Evolutionary conservation across 2,888 invertebrate species (phyloP), one percentile per base, ranked within the genome.

Genomic region (Pardosa pseudoannulata): DNA sequence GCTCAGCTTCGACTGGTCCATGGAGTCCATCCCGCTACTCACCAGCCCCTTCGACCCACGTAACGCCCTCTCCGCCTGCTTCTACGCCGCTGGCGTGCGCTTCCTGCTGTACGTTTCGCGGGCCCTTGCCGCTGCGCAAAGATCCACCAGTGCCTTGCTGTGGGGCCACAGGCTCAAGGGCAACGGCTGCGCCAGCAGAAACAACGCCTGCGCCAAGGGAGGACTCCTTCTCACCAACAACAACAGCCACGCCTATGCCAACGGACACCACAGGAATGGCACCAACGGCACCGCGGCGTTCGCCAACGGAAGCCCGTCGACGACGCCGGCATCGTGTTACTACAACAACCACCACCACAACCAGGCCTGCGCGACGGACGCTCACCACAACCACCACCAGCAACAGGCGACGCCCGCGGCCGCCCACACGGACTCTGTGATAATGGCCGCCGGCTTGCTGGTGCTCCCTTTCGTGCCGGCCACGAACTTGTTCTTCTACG

Each of bases 1-100:
- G 89, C 93, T 99, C 80, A 98, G 98, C 92, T 99, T 98, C 93
- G 98, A 99, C 92, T 99, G 98, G 99, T 98, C 98, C 32, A 98
- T 99, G 98, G 97, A 97, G 90, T 95, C 98, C 0, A 95, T 99
- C 90, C 97, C 98, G 5, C 94, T 96, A 88, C 94, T 99, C 90
- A 94, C 94, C 68, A 94, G 94, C 36, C 90, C 96, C 28, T 93
- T 94, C 90, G 98, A 99, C 92, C 67, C 78, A 1, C 29, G 83
- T 19, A 97, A 97, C 92, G 91, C 96, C 80, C 93, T 94, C 88
- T 94, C 96, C 2, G 91, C 95, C 28, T 92, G 94, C 87, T 95
- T 98, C 91, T 98, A 98, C 92, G 92, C 83, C 19, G 79, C 89
- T 23, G 88, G 91, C 36, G 88, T 88, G 31, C 90, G 90, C 89